These are phyloP conservation scores for Mythimna pallens DNA, from an alignment of 2,888 invertebrate species.

Conservation along the genomic window DNA sequence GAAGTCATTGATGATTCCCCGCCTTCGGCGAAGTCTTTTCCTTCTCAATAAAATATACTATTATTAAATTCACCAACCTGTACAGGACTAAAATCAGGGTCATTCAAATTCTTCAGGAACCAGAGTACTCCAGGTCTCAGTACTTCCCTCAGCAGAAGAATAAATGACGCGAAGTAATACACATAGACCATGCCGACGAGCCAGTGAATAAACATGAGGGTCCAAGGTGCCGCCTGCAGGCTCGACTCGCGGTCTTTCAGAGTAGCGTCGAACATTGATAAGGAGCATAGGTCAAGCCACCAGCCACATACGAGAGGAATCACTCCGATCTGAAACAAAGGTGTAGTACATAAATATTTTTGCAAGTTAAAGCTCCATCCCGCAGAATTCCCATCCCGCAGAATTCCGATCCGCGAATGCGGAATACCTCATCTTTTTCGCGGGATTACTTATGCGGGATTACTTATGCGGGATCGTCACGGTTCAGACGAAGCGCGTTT, in stretches of 20 bases:
- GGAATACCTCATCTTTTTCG: no score
- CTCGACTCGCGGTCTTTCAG: constrained; percentile 96
- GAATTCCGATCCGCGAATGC: no score
- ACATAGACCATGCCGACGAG: constrained; percentile 99
- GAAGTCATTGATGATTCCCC: no score
- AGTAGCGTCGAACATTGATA: constrained; percentile 97
- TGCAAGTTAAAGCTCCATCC: neutral
- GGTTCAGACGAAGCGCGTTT: no score
- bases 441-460: no score
- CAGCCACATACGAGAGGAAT: constrained; percentile 99
- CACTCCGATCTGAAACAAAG: constrained; percentile 93
- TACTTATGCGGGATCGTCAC: no score
- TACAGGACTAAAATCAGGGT: constrained; percentile 99
- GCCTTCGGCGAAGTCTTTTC: neutral
- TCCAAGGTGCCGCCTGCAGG: constrained; percentile 97
- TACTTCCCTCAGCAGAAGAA: constrained; percentile 97
- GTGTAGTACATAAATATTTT: neutral
- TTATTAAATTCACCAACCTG: constrained; percentile 91
- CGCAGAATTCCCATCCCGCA: no score
- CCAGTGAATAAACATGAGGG: constrained; percentile 99
- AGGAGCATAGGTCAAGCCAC: constrained; percentile 99
- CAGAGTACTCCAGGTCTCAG: constrained; percentile 99
- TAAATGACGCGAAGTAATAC: constrained; percentile 99
- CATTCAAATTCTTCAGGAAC: constrained; percentile 99
- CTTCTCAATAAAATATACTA: neutral